These are phyloP conservation scores for Ornithoptera priamus DNA, from an alignment of 2,888 invertebrate genomes.

Conservation along the genomic window DNA sequence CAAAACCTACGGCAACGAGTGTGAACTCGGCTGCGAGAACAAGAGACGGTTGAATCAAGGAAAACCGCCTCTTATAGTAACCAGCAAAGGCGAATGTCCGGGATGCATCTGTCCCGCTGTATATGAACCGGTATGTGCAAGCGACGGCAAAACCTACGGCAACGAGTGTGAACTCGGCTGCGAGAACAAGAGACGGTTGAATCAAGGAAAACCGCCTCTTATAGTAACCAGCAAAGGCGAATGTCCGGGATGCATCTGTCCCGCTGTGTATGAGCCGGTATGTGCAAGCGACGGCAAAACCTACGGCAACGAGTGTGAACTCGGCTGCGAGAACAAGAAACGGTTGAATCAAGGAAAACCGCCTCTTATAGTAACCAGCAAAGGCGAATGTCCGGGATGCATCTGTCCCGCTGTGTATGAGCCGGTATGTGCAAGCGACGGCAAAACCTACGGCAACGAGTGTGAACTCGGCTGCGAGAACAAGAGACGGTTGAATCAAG, in stretches of 20 bases:
- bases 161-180: slow-evolving; percentile 33
- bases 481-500: slow-evolving; percentile 1
- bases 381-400: neutral
- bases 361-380: neutral
- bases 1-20: no score
- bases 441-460: slow-evolving; percentile 39
- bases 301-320: neutral
- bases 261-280: neutral
- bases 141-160: neutral
- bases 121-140: neutral
- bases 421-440: slow-evolving; percentile 41
- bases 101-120: neutral
- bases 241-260: neutral
- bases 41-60: no score
- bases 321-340: neutral
- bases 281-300: slow-evolving; percentile 1
- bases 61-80: no score
- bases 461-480: slow-evolving; percentile 41
- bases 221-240: neutral
- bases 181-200: slow-evolving; percentile 28
- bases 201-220: neutral
- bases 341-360: neutral
- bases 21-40: no score
- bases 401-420: slow-evolving; percentile 28
- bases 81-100: neutral